Evolutionary conservation across 1,140 invertebrate genomes (phyloP).

Genomic region (Drosophila pseudoananassae): DNA sequence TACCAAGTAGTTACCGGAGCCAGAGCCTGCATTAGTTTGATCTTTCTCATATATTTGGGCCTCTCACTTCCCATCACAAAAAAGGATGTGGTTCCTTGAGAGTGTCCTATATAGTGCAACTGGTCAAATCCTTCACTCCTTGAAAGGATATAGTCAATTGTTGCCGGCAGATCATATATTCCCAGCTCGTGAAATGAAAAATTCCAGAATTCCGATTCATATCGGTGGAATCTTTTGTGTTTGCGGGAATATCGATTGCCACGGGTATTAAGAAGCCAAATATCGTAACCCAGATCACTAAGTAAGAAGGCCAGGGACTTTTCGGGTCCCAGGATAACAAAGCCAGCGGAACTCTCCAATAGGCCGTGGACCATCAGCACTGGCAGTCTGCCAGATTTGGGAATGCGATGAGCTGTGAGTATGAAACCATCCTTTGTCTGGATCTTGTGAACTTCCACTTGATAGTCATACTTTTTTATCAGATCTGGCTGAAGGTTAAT

Average conservation of each 20-base stretch:
- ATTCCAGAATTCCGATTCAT: constrained; percentile 82
- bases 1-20: constrained; percentile 85
- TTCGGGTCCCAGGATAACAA: constrained; percentile 85
- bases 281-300: constrained; percentile 89
- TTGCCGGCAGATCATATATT: constrained; percentile 88
- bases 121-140: constrained; percentile 80
- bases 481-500: constrained; percentile 61
- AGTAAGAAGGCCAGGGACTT: constrained; percentile 85
- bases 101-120: constrained; percentile 85
- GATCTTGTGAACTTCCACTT: constrained; percentile 85
- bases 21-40: constrained; percentile 86
- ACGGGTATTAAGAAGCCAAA: constrained; percentile 90
- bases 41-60: constrained; percentile 88
- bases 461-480: constrained; percentile 86
- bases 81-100: constrained; percentile 86
- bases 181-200: constrained; percentile 90
- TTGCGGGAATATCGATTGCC: constrained; percentile 88
- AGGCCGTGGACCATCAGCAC: constrained; percentile 89
- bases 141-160: constrained; percentile 88
- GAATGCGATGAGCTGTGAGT: constrained; percentile 84
- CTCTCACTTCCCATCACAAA: constrained; percentile 87
- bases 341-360: constrained; percentile 85
- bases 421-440: constrained; percentile 86
- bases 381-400: constrained; percentile 67
- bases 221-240: constrained; percentile 85